Base-by-base conservation (phyloP, 2,113 vertebrate species). In the Callipepla squamata region DNA sequence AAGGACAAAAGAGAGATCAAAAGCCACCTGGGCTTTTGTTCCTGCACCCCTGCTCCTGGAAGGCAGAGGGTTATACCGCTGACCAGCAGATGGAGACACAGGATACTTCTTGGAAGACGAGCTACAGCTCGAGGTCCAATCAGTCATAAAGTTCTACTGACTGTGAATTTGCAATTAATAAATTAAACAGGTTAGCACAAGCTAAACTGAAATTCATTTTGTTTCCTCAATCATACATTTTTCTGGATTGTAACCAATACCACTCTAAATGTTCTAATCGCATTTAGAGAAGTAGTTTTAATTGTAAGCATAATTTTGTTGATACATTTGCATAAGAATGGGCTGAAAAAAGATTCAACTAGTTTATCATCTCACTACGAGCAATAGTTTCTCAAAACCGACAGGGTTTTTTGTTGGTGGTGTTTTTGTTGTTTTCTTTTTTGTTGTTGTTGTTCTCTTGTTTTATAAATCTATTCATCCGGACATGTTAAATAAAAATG, bases 51-150 rank as follows among this genome's bases (percentile, higher is more conserved):
- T 53, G 65, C 22, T 89, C 19, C 90, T 14, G 47, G 22, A 32
- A 84, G 70, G 63, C 36, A 69, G 59, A 96, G 94, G 95, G 84
- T 96, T 94, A 92, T 92, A 76, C 25, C 4, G 77, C 89, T 87
- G 81, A 77, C 98, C 98, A 97, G 96, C 80, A 98, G 98, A 97
- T 98, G 98, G 98, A 97, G 98, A 98, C 97, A 98, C 97, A 98
- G 97, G 90, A 98, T 97, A 96, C 82, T 84, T 92, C 96, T 97
- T 97, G 61, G 80, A 80, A 48, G 45, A 48, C 22, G 28, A 72
- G 6, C 25, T 70, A 26, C 45, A 19, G 21, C 42, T 87, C 36
- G 5, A 85, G 67, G 69, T 84, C 53, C 63, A 58, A 20, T 36
- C 80, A 50, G 19, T 57, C 74, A 34, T 26, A 50, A 73, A 4